phyloP scores from a whole-genome alignment of 1,140 invertebrate genomes.

The Drosophila arizonae region DNA sequence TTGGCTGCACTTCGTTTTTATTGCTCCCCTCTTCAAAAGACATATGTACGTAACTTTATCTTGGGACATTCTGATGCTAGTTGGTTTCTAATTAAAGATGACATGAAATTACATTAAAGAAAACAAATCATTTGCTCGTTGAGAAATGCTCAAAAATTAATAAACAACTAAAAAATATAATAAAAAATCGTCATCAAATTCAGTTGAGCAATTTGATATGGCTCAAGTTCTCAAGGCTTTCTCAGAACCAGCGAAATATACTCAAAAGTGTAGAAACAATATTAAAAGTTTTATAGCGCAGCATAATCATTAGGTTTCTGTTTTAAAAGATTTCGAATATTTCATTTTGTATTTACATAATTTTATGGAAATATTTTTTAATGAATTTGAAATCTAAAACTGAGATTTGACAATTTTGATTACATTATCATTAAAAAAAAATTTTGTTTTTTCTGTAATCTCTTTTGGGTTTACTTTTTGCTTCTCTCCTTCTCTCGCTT shows the following conservation, averaged over 20 bases:
- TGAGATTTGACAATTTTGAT: constrained; percentile 21
- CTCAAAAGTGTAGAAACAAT: not conserved
- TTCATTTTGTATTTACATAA: no score
- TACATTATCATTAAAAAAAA: not conserved
- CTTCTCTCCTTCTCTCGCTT: not conserved
- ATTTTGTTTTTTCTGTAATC: not conserved
- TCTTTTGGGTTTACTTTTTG: not conserved
- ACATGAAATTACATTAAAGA: constrained; percentile 13
- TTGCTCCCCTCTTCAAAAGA: not conserved
- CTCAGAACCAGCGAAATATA: not conserved
- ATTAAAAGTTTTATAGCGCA: no score
- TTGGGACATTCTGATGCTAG: constrained; percentile 5
- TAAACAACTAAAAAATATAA: constrained; percentile 2
- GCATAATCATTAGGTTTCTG: no score
- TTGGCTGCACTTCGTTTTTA: not conserved
- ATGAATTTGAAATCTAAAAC: not conserved
- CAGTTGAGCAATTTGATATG: constrained; percentile 4
- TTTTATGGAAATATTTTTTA: not conserved
- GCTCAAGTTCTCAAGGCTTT: not conserved
- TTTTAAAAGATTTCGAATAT: no score
- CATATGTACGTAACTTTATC: constrained; percentile 11
- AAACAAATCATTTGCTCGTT: not conserved
- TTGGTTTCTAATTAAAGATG: constrained; percentile 2
- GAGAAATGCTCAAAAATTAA: not conserved
- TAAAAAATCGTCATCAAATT: constrained; percentile 6